Conservation (phyloP, 2,113 vertebrate species). For the Gymnarchus niloticus region DNA sequence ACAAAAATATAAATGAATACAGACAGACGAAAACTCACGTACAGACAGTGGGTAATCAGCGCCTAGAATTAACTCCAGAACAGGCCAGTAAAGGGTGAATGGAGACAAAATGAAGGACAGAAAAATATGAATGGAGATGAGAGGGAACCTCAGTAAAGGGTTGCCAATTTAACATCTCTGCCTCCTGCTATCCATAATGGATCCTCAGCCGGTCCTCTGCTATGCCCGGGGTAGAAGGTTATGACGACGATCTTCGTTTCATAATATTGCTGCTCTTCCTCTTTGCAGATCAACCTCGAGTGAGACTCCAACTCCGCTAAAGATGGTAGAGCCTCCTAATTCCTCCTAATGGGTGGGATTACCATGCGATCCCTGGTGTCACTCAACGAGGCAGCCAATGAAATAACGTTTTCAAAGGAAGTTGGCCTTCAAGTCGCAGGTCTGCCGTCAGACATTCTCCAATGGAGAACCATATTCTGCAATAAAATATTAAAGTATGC, state of each 20-base stretch:
- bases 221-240: not conserved
- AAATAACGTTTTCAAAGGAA: not conserved
- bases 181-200: not conserved
- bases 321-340: not conserved
- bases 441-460: not conserved
- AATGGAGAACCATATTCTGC: not conserved
- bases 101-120: not conserved
- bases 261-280: not conserved
- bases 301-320: not conserved
- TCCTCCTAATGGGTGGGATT: not conserved
- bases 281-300: not conserved
- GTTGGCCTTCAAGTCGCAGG: not conserved
- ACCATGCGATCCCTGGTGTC: not conserved
- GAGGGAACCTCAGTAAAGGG: not conserved
- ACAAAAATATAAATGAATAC: not conserved
- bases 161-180: not conserved
- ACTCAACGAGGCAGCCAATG: not conserved
- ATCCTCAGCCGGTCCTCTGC: too few relatives aligned
- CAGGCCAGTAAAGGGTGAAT: not conserved
- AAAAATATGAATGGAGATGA: not conserved
- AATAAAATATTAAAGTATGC: not conserved
- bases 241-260: not conserved
- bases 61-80: not conserved
- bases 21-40: not conserved
- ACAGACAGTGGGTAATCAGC: not conserved